phyloP scores from a whole-genome alignment of 2,113 vertebrate species.

The Semnopithecus entellus region DNA sequence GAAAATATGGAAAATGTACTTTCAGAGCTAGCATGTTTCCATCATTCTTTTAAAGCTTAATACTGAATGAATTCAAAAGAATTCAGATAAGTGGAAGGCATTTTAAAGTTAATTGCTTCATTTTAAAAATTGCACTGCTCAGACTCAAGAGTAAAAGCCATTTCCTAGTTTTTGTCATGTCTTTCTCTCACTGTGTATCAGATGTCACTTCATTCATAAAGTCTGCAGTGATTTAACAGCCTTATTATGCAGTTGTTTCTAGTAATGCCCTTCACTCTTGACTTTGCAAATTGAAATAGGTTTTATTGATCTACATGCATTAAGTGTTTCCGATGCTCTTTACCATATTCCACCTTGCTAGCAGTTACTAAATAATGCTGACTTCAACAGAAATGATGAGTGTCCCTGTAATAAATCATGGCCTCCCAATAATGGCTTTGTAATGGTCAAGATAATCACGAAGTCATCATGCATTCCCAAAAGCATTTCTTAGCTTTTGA shows the following conservation, averaged over 20 bases:
- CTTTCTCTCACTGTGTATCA: neutral
- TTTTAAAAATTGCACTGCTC: slow-evolving; percentile 45
- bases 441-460: neutral
- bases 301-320: slow-evolving; percentile 53
- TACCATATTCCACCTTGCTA: neutral
- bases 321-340: neutral
- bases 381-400: neutral
- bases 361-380: neutral
- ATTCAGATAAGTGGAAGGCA: slow-evolving; percentile 44
- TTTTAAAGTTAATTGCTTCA: slow-evolving; percentile 56
- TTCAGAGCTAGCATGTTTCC: slow-evolving; percentile 44
- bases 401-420: neutral
- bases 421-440: neutral
- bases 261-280: slow-evolving; percentile 47
- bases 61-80: slow-evolving; percentile 30
- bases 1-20: slow-evolving; percentile 56
- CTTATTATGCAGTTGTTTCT: slow-evolving; percentile 13
- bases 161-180: slow-evolving; percentile 50
- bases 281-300: slow-evolving; percentile 45
- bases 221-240: neutral
- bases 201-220: slow-evolving; percentile 54
- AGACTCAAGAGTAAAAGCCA: slow-evolving; percentile 50
- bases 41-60: slow-evolving; percentile 58
- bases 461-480: neutral
- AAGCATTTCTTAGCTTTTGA: neutral